Percentiles rank a stretch among this genome's conserved stretches.
Conservation (phyloP, 2,888 invertebrate genomes). For the Portevinia maculata region DNA sequence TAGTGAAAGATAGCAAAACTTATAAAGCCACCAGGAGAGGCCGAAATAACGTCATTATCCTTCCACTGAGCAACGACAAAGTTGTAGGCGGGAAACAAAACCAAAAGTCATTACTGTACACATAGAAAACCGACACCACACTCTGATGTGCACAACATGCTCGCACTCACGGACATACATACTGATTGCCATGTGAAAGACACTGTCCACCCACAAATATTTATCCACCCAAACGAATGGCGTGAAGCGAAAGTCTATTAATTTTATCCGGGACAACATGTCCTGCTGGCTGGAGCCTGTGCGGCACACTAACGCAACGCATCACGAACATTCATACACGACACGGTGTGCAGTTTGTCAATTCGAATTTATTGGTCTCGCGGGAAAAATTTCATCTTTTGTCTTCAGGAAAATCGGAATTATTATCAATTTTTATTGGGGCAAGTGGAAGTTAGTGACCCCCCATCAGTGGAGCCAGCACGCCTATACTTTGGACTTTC, state of each 20-base stretch:
- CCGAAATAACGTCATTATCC: slow-evolving; percentile 35
- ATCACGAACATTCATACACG: slow-evolving; percentile 1
- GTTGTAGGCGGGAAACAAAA: slow-evolving; percentile 19
- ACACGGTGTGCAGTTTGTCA: slow-evolving; percentile 46
- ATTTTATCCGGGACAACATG: slow-evolving; percentile 42
- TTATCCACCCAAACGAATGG: slow-evolving; percentile 34
- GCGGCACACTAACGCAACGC: slow-evolving; percentile 1
- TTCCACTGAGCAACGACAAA: slow-evolving; percentile 5
- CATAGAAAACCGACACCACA: slow-evolving; percentile 3
- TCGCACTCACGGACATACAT: background rate
- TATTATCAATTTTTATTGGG: slow-evolving; percentile 65
- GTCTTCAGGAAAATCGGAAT: slow-evolving; percentile 46
- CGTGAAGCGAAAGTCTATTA: slow-evolving; percentile 63
- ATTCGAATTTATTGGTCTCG: slow-evolving; percentile 70
- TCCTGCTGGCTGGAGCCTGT: slow-evolving; percentile 20
- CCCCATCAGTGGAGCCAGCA: background rate
- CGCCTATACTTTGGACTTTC: slow-evolving; percentile 17
- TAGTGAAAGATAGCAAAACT: slow-evolving; percentile 38
- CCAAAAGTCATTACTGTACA: slow-evolving; percentile 61
- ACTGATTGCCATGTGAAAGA: slow-evolving; percentile 29
- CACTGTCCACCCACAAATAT: background rate
- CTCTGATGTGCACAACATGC: too few species aligned
- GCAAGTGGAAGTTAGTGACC: background rate
- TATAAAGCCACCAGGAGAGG: background rate
- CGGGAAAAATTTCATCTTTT: slow-evolving; percentile 65